These are phyloP conservation scores for Promerops cafer DNA, from an alignment of 2,113 vertebrate genomes.

Conservation along the genomic window DNA sequence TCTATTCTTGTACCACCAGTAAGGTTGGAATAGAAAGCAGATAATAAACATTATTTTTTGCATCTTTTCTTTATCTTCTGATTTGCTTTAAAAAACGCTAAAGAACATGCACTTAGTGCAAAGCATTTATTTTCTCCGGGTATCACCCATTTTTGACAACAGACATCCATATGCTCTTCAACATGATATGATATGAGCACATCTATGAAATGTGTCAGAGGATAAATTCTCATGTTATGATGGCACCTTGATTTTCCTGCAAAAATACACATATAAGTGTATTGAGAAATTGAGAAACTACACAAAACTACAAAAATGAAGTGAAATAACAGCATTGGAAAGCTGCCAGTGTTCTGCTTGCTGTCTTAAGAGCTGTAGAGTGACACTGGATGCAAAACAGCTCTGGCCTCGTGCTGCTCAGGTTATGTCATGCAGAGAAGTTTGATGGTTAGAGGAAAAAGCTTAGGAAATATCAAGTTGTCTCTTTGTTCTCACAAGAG, in stretches of 20 bases:
- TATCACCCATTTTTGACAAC: not conserved
- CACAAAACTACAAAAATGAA: not conserved
- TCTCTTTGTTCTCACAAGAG: not conserved
- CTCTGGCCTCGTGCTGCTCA: not conserved
- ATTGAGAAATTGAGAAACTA: not conserved
- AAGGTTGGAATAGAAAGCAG: slow-evolving; percentile 10
- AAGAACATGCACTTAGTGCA: not conserved
- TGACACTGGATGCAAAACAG: not conserved
- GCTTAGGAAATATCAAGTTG: not conserved
- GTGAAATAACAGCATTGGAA: not conserved
- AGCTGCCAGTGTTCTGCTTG: not conserved
- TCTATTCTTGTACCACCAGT: not conserved
- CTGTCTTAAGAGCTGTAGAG: not conserved
- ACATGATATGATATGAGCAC: not conserved
- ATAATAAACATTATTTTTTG: not conserved
- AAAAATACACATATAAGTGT: not conserved
- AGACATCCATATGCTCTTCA: not conserved
- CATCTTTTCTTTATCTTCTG: not conserved
- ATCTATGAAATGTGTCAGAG: not conserved
- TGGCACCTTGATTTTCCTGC: not conserved
- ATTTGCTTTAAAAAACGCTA: not conserved
- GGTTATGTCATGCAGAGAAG: not conserved
- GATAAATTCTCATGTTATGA: not conserved
- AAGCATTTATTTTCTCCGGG: slow-evolving; percentile 17
- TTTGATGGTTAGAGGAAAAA: not conserved